Conservation (phyloP, 2,113 vertebrate species). For the Mormyrus lacerda region DNA sequence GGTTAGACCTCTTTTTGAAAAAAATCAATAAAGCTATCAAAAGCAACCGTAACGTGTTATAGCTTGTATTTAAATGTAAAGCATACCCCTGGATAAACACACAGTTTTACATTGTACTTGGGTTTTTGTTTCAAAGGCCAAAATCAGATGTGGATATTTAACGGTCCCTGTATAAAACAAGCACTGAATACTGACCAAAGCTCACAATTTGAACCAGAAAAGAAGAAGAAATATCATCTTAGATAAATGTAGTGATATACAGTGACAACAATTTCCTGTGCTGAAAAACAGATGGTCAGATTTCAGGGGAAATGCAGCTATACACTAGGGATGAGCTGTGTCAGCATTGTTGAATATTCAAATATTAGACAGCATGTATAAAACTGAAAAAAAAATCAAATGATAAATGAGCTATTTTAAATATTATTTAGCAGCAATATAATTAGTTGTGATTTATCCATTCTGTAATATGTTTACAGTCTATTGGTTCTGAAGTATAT, state of each 20-base stretch:
- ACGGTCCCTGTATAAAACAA: background rate
- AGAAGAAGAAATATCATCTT: background rate
- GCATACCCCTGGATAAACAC: background rate
- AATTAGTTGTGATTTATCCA: background rate
- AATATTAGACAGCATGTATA: background rate
- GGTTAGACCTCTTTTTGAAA: background rate
- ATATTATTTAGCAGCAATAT: background rate
- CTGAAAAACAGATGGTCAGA: background rate
- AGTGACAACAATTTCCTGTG: background rate
- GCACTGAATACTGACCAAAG: background rate
- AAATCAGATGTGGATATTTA: background rate
- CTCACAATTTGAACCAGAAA: background rate
- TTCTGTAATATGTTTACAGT: background rate
- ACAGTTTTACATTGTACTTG: background rate
- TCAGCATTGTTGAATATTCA: background rate
- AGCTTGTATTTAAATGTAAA: background rate
- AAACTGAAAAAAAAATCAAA: background rate
- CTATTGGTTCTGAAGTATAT: background rate
- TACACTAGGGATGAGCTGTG: background rate
- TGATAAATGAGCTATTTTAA: background rate
- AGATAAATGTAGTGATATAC: background rate
- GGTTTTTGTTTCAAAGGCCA: background rate
- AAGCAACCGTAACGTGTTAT: background rate
- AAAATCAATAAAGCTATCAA: background rate
- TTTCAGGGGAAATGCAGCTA: background rate